These are phyloP conservation scores for Parascotia fuliginaria DNA, from an alignment of 2,888 invertebrate genomes.

Conservation along the genomic window DNA sequence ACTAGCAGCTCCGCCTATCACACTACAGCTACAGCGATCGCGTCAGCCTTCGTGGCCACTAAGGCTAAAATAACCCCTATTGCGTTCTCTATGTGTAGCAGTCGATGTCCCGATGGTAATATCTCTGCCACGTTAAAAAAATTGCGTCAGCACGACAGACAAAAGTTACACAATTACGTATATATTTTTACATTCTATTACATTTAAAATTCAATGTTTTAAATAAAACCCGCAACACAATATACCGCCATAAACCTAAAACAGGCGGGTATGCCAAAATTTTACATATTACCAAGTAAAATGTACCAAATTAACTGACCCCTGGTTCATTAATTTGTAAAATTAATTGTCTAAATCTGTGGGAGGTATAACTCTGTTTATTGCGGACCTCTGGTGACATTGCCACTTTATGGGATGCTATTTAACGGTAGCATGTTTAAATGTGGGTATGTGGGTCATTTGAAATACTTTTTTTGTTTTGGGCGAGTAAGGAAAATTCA, in stretches of 20 bases:
- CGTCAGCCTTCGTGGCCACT: no score
- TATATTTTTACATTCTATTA: no score
- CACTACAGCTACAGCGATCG: no score
- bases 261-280: slow-evolving; percentile 8
- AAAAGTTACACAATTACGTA: no score
- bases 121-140: no score
- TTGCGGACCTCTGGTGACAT: slow-evolving; percentile 20
- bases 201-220: neutral
- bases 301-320: slow-evolving; percentile 35
- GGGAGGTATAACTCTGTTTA: slow-evolving; percentile 49
- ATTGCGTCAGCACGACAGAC: no score
- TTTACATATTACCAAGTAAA: slow-evolving; percentile 41
- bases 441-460: neutral
- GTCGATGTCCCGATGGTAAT: no score
- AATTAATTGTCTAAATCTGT: slow-evolving; percentile 61
- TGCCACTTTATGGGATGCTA: neutral
- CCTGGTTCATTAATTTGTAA: slow-evolving; percentile 45
- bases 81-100: no score
- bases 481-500: no score
- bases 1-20: no score
- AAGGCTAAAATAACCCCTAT: no score
- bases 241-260: neutral
- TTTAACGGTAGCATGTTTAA: neutral
- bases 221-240: neutral
- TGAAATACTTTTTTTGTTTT: neutral